Base-by-base conservation (phyloP, 2,113 vertebrate species). In the Microcebus lehilahytsara region DNA sequence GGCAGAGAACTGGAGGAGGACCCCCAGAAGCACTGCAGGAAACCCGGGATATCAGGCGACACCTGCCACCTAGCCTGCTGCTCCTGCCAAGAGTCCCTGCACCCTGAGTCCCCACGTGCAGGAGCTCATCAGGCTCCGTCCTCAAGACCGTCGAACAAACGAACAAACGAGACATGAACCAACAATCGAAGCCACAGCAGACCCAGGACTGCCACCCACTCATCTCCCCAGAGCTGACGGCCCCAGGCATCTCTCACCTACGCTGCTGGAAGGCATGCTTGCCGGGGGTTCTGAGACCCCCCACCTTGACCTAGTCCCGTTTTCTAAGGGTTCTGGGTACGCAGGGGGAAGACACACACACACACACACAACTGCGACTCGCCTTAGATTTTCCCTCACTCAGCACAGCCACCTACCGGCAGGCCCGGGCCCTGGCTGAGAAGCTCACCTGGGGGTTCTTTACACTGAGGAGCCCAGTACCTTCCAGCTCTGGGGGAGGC, bases 321-420 rank as follows among this genome's bases (percentile, higher is more conserved):
- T 81, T 69, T 22, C 9, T 6, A 23, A 80, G 64, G 25, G 85
- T 79, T 58, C 93, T 89, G 72, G 60, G 37, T 34, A n/a, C 34
- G 22, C 17, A 42, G 5, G 53, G 49, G 40, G 42, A 64, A 85
- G 71, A 60, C n/a, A 42, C 14, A 74, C 67, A 53, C 23, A 74
- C 67, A 53, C 23, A 42, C 40, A 42, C 42, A 42, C 42, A 66
- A 40, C 92, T 58, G 37, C 53, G 58, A 79, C 32, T 51, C 91
- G 97, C 88, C 96, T 97, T 94, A 86, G 85, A 9, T 23, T 23
- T 23, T 14, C 66, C 93, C 71, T 2, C 8, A 13, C 69, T 60
- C 42, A n/a, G 89, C 49, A 62, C 1, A 27, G 42, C 62, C 67
- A 17, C 79, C 30, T 17, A 66, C 72, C 83, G 22, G 13, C 40